phyloP scores from a whole-genome alignment of 2,113 vertebrate genomes.

The Macquaria australasica region DNA sequence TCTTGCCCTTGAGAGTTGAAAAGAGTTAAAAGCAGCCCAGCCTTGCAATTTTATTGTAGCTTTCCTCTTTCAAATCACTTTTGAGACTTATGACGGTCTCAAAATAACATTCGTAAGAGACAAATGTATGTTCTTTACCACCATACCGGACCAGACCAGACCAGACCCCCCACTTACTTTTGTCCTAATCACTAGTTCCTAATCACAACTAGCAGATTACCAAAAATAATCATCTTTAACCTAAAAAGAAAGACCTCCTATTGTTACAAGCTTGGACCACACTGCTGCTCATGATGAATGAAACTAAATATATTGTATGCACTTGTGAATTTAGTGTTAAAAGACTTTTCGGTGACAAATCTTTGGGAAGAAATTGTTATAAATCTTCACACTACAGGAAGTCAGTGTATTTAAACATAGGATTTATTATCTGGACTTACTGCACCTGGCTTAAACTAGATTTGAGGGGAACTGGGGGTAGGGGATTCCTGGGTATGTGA shows the following conservation, averaged over 20 bases:
- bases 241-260: conserved; percentile 21
- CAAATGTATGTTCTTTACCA: conserved; percentile 3
- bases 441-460: not conserved
- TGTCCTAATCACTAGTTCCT: conserved; percentile 42
- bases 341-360: not conserved
- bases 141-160: not conserved
- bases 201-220: conserved; percentile 53
- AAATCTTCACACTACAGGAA: not conserved
- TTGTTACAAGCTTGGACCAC: not conserved
- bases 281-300: not conserved
- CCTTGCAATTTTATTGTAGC: not conserved
- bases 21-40: not conserved
- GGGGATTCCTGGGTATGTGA: not conserved
- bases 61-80: not conserved
- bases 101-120: not conserved
- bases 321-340: not conserved
- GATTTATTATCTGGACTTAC: not conserved
- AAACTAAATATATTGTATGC: not conserved
- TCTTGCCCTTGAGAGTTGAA: not conserved
- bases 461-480: not conserved
- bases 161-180: conserved; percentile 24
- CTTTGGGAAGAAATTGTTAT: not conserved
- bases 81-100: not conserved
- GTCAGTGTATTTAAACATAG: not conserved
- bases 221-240: conserved; percentile 39